Evolutionary conservation across 2,797 vertebrate species (phyloP).

Genomic region (Halcyon leucocephala): DNA sequence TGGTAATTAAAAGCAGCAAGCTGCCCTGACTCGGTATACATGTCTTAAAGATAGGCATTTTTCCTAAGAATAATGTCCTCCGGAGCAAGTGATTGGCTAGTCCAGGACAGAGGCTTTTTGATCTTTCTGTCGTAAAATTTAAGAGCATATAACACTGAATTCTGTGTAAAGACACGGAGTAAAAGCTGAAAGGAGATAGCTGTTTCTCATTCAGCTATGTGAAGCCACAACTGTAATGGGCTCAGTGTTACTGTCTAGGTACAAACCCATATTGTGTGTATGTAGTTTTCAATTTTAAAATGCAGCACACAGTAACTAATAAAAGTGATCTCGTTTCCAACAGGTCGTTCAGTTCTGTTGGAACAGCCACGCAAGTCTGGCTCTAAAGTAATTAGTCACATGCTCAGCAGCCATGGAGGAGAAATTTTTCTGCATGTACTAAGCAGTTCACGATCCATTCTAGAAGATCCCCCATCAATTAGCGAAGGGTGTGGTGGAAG

Average conservation of each 20-base stretch:
- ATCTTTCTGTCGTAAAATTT: not conserved
- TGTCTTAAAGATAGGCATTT: not conserved
- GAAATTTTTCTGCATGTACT: constrained; percentile 97
- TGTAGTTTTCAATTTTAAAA: not conserved
- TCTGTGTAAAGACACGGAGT: not conserved
- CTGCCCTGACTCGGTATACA: not conserved
- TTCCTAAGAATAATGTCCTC: not conserved
- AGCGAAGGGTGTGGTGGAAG: constrained; percentile 97
- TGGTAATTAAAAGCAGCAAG: not conserved
- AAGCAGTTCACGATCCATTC: constrained; percentile 95
- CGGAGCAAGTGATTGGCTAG: not conserved
- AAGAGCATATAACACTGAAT: not conserved
- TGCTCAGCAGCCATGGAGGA: constrained; percentile 98
- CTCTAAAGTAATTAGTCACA: constrained; percentile 98
- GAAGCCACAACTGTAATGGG: not conserved
- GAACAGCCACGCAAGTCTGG: constrained; percentile 98
- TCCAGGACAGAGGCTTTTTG: not conserved
- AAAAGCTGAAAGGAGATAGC: not conserved
- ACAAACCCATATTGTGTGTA: not conserved
- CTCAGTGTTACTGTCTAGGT: not conserved
- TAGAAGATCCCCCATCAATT: constrained; percentile 98
- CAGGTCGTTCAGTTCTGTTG: constrained; percentile 94
- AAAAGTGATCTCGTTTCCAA: not conserved
- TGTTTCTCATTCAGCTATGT: not conserved
- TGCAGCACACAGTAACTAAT: not conserved